These are phyloP conservation scores for Apamea sordens DNA, from an alignment of 2,888 invertebrate genomes.

Conservation along the genomic window DNA sequence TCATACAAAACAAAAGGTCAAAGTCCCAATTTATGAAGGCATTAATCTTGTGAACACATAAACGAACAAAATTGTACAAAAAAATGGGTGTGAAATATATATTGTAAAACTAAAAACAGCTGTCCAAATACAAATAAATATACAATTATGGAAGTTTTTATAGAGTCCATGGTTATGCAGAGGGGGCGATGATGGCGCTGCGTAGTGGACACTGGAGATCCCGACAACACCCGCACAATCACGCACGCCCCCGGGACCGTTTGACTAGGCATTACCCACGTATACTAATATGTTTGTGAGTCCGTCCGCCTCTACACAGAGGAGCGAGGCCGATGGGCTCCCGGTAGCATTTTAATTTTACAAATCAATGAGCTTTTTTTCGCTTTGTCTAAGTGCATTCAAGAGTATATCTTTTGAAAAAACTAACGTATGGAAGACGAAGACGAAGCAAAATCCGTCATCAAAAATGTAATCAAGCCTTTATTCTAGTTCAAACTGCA, in stretches of 20 bases:
- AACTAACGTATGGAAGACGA: too few relatives aligned
- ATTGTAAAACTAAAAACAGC: slow-evolving; percentile 56
- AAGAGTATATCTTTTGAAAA: not conserved
- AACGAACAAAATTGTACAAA: slow-evolving; percentile 17
- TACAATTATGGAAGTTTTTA: slow-evolving; percentile 59
- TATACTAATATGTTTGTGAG: slow-evolving; percentile 87
- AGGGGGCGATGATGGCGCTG: slow-evolving; percentile 66
- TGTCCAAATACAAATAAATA: slow-evolving; percentile 61
- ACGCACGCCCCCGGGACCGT: slow-evolving; percentile 84
- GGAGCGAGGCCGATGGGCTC: slow-evolving; percentile 54
- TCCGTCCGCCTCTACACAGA: slow-evolving; percentile 74
- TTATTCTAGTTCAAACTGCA: slow-evolving; percentile 13
- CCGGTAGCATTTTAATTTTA: slow-evolving; percentile 47
- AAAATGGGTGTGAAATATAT: slow-evolving; percentile 8
- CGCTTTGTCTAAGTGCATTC: not conserved
- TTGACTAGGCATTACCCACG: slow-evolving; percentile 85
- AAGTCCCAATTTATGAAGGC: slow-evolving; percentile 27
- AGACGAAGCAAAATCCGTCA: not conserved
- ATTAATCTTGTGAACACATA: slow-evolving; percentile 35
- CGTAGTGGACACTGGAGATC: slow-evolving; percentile 78
- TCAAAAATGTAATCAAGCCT: not conserved
- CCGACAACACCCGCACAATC: slow-evolving; percentile 78
- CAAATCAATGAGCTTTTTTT: slow-evolving; percentile 36
- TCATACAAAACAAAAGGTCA: slow-evolving; percentile 40
- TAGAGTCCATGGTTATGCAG: slow-evolving; percentile 68